These are phyloP conservation scores for Hippocampus zosterae DNA, from an alignment of 2,113 vertebrate species.

Conservation along the genomic window DNA sequence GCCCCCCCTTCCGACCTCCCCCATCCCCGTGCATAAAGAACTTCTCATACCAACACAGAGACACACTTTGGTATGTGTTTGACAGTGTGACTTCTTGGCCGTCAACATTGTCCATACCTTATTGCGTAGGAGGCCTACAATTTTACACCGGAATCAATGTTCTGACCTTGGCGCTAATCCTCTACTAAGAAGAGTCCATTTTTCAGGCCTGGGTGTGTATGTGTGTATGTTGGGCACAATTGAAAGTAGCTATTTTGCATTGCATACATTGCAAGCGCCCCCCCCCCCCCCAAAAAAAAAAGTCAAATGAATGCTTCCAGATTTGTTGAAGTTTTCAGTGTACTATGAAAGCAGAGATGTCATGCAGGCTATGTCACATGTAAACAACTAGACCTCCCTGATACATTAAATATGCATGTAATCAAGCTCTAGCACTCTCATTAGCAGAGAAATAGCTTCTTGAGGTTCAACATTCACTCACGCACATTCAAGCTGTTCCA, in stretches of 20 bases:
- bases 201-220: not conserved
- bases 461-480: constrained; percentile 13
- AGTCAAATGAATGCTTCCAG: not conserved
- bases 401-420: constrained; percentile 55
- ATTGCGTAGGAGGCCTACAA: not conserved
- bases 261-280: not conserved
- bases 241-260: not conserved
- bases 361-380: constrained; percentile 1
- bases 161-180: not conserved
- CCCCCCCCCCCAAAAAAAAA: not conserved
- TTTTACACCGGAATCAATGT: not conserved
- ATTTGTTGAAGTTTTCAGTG: not conserved
- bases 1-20: not conserved
- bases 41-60: not conserved
- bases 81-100: not conserved
- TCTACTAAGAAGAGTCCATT: not conserved
- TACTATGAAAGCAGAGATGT: not conserved
- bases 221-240: constrained; percentile 6
- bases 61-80: not conserved
- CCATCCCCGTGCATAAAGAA: not conserved
- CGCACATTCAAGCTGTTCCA: constrained; percentile 2
- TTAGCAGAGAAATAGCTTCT: constrained; percentile 29
- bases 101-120: not conserved
- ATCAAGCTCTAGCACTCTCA: constrained; percentile 31
- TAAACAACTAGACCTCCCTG: constrained; percentile 14